Conservation (phyloP, 2,888 invertebrate genomes). For the Hoplodrina blanda region DNA sequence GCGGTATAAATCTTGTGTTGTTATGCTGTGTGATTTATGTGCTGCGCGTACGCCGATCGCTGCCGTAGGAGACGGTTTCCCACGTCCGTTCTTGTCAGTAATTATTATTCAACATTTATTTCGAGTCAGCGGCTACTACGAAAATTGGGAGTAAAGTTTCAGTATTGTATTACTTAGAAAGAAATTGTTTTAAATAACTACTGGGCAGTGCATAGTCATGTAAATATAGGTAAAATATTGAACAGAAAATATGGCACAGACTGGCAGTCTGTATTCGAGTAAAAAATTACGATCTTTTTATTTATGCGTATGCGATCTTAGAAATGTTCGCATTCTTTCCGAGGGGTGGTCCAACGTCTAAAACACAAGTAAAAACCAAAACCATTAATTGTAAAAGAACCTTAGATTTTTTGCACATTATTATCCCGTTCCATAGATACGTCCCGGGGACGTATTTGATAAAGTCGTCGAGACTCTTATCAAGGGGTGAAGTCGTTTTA, state of each 20-base stretch:
- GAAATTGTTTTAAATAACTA: neutral
- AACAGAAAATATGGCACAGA: neutral
- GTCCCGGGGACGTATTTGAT: conserved; percentile 81
- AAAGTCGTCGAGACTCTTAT: conserved; percentile 85
- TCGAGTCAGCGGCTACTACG: conserved; percentile 41
- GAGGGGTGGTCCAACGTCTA: conserved; percentile 79
- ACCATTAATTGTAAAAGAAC: conserved; percentile 78
- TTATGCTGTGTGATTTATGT: conserved; percentile 81
- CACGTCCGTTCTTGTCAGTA: conserved; percentile 69
- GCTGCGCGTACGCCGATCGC: conserved; percentile 75
- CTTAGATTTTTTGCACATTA: conserved; percentile 85
- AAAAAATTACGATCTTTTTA: conserved; percentile 2
- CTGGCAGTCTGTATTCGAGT: neutral
- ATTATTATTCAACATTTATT: conserved; percentile 68
- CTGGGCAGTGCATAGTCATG: no score
- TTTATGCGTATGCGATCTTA: neutral
- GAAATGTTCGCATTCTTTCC: conserved; percentile 36
- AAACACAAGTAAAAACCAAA: conserved; percentile 68
- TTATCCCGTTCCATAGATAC: conserved; percentile 78
- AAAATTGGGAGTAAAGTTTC: conserved; percentile 22
- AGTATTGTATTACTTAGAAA: neutral
- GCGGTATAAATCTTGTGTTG: conserved; percentile 79
- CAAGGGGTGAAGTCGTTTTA: conserved; percentile 85
- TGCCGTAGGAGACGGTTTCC: conserved; percentile 74
- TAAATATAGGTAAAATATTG: no score